Evolutionary conservation across 2,113 vertebrate species (phyloP).

Genomic region (Carassius gibelio): DNA sequence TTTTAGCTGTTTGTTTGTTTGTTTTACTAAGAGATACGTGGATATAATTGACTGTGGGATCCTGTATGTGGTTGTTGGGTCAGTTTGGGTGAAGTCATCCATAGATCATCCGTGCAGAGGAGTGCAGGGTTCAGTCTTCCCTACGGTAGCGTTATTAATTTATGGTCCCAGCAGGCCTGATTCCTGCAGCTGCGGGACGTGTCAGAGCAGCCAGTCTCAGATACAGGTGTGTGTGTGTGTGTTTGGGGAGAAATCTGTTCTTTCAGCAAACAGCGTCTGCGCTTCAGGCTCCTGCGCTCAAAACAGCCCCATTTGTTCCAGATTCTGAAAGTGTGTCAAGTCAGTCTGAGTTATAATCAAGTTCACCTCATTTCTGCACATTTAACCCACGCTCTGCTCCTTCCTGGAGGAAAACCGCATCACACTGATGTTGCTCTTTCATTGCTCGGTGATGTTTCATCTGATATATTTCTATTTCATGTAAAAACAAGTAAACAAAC

Average conservation of each 20-base stretch:
- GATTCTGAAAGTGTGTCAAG: conserved; percentile 18
- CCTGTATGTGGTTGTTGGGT: neutral
- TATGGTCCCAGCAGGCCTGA: conserved; percentile 30
- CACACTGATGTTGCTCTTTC: neutral
- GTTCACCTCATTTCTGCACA: neutral
- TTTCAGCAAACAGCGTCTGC: neutral
- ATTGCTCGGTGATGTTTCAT: neutral
- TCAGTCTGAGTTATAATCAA: neutral
- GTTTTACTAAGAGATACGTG: neutral
- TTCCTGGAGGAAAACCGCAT: neutral
- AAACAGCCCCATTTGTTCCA: neutral
- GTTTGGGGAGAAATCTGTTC: neutral
- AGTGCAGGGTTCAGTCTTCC: conserved; percentile 35
- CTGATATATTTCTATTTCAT: too few species aligned
- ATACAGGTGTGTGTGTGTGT: conserved; percentile 34
- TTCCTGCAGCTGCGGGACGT: conserved; percentile 6
- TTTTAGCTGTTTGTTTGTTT: neutral
- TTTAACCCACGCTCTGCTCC: neutral
- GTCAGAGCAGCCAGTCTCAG: neutral
- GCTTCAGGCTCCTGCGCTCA: conserved; percentile 14
- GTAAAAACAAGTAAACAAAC: too few species aligned
- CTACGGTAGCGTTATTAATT: conserved; percentile 30
- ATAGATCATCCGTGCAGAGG: conserved; percentile 33
- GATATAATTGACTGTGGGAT: neutral
- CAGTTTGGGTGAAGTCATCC: conserved; percentile 10